phyloP scores from a whole-genome alignment of 2,888 invertebrate genomes.

The Julus scandinavius region DNA sequence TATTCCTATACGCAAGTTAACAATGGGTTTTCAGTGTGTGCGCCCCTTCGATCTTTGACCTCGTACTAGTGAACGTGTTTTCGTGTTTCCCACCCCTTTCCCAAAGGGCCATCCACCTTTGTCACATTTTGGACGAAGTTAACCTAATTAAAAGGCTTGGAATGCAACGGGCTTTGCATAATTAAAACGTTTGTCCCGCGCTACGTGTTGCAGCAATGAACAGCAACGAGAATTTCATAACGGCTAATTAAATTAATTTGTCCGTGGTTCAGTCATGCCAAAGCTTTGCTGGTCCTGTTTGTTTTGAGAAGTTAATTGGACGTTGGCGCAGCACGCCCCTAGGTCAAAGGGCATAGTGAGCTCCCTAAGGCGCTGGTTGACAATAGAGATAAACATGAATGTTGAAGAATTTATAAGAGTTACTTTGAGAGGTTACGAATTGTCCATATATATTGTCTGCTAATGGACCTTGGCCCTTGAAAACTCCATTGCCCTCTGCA shows the following conservation, averaged over 20 bases:
- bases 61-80: neutral
- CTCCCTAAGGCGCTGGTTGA: neutral
- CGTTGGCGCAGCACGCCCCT: neutral
- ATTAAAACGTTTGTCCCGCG: constrained; percentile 12
- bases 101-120: neutral
- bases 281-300: neutral
- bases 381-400: too few species aligned
- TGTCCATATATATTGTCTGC: too few species aligned
- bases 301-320: constrained; percentile 25
- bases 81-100: neutral
- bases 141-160: neutral
- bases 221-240: neutral
- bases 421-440: too few species aligned
- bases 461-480: too few species aligned
- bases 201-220: constrained; percentile 17
- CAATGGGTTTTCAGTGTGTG: too few species aligned
- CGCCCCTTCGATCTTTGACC: neutral
- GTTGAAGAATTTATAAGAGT: too few species aligned
- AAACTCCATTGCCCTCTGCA: too few species aligned
- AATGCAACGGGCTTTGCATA: constrained; percentile 12
- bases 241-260: constrained; percentile 33
- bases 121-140: constrained; percentile 24
- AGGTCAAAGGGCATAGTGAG: neutral
- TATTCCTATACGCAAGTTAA: neutral
- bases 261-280: neutral